Conservation (phyloP, 2,888 invertebrate species). For the Melinopterus prodromus region DNA sequence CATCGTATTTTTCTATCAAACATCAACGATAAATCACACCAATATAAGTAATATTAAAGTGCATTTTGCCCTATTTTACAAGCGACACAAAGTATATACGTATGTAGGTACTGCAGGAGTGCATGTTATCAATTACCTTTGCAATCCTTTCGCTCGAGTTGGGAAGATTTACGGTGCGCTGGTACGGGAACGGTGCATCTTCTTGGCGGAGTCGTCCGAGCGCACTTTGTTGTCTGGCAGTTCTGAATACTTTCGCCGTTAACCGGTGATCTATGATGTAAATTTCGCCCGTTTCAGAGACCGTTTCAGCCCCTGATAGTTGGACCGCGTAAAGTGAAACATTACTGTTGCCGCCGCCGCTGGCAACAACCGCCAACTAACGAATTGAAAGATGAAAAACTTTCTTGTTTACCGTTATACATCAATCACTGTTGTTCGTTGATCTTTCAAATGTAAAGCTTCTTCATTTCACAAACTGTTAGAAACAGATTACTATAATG, state of each 20-base stretch:
- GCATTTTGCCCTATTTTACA: too few species aligned
- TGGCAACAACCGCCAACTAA: neutral
- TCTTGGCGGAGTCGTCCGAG: constrained; percentile 18
- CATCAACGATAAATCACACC: too few species aligned
- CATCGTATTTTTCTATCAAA: too few species aligned
- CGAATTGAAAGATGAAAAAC: neutral
- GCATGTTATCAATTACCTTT: neutral
- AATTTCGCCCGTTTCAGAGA: constrained; percentile 24
- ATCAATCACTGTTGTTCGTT: too few species aligned
- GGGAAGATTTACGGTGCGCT: constrained; percentile 8
- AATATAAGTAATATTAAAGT: too few species aligned
- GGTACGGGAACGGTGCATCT: constrained; percentile 19
- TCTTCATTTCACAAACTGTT: too few species aligned
- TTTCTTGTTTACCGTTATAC: neutral
- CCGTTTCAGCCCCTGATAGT: constrained; percentile 16
- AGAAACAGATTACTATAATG: too few species aligned
- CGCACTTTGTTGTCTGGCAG: constrained; percentile 25
- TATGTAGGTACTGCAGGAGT: too few species aligned
- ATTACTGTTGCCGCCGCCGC: constrained; percentile 8
- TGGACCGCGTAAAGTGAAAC: constrained; percentile 25
- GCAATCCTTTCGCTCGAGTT: neutral
- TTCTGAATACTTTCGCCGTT: constrained; percentile 27
- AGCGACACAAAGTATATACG: too few species aligned
- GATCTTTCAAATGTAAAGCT: too few species aligned
- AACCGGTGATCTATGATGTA: constrained; percentile 20